phyloP scores from a whole-genome alignment of 2,797 vertebrate genomes.

The Aulostomus chinensis region DNA sequence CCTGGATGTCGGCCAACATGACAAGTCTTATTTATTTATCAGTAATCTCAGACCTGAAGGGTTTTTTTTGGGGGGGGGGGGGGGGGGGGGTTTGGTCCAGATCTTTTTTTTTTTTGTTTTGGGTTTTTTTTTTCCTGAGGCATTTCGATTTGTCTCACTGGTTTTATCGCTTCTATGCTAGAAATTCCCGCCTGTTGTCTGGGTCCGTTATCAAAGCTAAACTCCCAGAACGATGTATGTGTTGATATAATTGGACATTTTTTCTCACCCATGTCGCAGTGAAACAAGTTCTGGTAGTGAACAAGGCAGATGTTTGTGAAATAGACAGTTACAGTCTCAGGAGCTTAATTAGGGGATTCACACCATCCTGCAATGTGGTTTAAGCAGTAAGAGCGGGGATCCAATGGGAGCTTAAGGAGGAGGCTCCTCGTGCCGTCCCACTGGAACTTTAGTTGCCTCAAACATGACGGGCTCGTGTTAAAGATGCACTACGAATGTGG shows the following conservation, averaged over 20 bases:
- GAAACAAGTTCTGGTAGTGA: conserved; percentile 45
- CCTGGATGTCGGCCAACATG: too few relatives aligned
- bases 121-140: too few relatives aligned
- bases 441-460: conserved; percentile 26
- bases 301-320: conserved; percentile 24
- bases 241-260: conserved; percentile 19
- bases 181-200: too few relatives aligned
- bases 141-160: too few relatives aligned
- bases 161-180: too few relatives aligned
- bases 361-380: conserved; percentile 22
- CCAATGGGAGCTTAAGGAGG: conserved; percentile 9
- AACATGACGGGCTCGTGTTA: conserved; percentile 21
- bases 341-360: conserved; percentile 58
- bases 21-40: background rate
- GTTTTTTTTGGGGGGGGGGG: too few relatives aligned
- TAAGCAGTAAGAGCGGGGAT: conserved; percentile 20
- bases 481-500: too few relatives aligned
- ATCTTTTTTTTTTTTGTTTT: too few relatives aligned
- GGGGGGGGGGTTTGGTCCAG: too few relatives aligned
- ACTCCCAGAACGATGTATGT: background rate
- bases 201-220: too few relatives aligned
- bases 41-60: too few relatives aligned
- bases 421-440: conserved; percentile 21
- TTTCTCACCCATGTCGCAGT: conserved; percentile 17
- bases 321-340: conserved; percentile 28